These are phyloP conservation scores for Idaea biselata DNA, from an alignment of 2,888 invertebrate genomes.

Conservation along the genomic window DNA sequence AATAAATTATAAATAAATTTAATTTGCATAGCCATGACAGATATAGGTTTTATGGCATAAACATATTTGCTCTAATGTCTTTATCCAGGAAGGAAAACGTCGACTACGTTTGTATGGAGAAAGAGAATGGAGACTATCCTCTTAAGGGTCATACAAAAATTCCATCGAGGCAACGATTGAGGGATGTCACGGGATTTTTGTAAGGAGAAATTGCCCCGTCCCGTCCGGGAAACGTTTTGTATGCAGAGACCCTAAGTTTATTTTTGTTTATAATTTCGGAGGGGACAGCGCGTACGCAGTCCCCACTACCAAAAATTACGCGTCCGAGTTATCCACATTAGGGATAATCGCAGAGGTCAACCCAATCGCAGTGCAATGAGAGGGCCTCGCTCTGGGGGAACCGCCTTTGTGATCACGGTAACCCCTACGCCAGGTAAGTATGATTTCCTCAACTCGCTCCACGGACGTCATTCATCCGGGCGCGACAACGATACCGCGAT, in stretches of 20 bases:
- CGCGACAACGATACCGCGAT: conserved; percentile 11
- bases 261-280: no score
- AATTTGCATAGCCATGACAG: no score
- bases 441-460: neutral
- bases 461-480: neutral
- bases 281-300: conserved; percentile 14
- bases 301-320: conserved; percentile 20
- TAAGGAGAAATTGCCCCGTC: no score
- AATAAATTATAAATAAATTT: no score
- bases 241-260: no score
- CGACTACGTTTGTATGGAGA: no score
- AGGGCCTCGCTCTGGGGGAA: conserved; percentile 18
- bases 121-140: neutral
- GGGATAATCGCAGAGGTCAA: conserved; percentile 19
- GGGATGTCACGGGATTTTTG: no score
- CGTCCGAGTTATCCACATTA: conserved; percentile 17
- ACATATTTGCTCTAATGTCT: no score
- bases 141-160: conserved; percentile 1
- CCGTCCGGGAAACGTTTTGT: no score
- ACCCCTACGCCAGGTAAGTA: conserved; percentile 21
- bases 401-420: conserved; percentile 20
- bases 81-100: no score
- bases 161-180: no score
- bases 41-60: no score
- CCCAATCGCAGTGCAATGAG: conserved; percentile 17